Base-by-base conservation (phyloP, 2,888 invertebrate genomes). In the Lasioglossum calceatum region DNA sequence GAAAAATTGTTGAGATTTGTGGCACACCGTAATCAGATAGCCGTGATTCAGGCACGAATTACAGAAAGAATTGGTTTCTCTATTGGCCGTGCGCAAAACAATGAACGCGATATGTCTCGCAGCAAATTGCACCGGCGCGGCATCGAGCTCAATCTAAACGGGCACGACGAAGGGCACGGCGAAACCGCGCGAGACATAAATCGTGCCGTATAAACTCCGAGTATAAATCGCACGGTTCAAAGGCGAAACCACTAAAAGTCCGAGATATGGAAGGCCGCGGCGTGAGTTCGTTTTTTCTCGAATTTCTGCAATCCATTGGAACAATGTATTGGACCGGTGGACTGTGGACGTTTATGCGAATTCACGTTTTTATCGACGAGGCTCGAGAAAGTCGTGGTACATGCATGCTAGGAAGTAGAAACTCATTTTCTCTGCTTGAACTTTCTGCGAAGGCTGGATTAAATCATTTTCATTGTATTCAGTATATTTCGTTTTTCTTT, bases 181-280 rank as follows among this genome's bases (percentile, higher is more conserved):
- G 77, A 82, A 89, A 84, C 83, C 27, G 50, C 72, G 58, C 36
- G 23, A 32, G 36, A 84, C 88, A 91, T 92, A 91, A 91, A 91
- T 92, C 89, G 84, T 47, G 61, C 79, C 58, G 74, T 85, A 88
- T 90, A 90, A 54, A 88, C 89, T 87, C 90, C 67, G 85, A 61
- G 73, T 84, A 90, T 92, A 92, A 92, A 92, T 92, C 91, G 91
- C 87, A 85, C 85, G 84, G 88, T 86, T 84, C 77, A 77, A 27
- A 82, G 58, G 81, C 73, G 70, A 81, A 73, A 61, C 32, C 44
- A 77, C 82, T 64, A 76, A 76, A 36, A 71, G 32, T 50, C n/a
- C 8, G 23, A 39, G 75, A 84, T 79, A 79, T 64, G 72, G 61
- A 54, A 42, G 42, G 73, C 64, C 47, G 39, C 32, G n/a, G 61